Evolutionary conservation across 2,113 vertebrate genomes (phyloP).

Genomic region (Lynx canadensis): DNA sequence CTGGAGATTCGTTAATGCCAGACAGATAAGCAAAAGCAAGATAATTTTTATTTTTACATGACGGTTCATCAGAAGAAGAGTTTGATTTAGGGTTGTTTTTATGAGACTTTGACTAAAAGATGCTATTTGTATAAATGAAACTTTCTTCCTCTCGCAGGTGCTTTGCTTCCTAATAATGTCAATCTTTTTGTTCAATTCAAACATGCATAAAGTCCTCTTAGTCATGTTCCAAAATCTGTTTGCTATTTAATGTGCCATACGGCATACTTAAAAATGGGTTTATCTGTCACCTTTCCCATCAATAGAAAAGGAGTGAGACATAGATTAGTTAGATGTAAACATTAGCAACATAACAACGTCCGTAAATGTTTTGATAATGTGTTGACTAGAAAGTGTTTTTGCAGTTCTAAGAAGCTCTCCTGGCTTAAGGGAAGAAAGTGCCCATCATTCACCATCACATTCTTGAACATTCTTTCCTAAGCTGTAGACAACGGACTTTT

Average conservation of each 20-base stretch:
- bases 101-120: neutral
- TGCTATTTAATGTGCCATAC: neutral
- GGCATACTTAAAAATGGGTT: neutral
- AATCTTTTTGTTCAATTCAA: neutral
- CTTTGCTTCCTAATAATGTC: neutral
- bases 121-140: neutral
- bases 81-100: neutral
- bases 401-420: neutral
- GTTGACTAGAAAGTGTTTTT: neutral
- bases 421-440: neutral
- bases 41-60: neutral
- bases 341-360: neutral
- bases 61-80: neutral
- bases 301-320: neutral
- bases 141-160: neutral
- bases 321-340: neutral
- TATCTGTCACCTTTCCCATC: neutral
- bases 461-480: neutral
- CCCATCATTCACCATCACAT: neutral
- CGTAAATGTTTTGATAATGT: neutral
- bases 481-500: neutral
- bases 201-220: neutral
- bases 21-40: neutral
- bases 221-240: neutral
- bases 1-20: neutral